phyloP scores from a whole-genome alignment of 2,113 vertebrate species.

The Serinus canaria region DNA sequence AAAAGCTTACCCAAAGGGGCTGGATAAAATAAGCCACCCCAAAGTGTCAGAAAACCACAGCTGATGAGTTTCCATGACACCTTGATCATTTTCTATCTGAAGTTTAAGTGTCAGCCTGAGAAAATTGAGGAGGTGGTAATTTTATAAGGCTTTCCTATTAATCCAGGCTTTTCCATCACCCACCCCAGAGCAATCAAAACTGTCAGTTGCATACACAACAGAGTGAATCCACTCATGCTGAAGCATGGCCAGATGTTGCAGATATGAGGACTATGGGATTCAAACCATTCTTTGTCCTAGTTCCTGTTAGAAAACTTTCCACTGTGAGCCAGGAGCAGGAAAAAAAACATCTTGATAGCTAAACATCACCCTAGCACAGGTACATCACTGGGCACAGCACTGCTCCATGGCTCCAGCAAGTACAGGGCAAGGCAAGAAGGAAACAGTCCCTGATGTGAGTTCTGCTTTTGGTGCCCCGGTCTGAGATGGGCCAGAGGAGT shows the following conservation, averaged over 20 bases:
- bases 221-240: neutral
- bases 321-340: neutral
- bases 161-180: neutral
- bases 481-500: neutral
- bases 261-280: neutral
- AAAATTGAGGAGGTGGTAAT: neutral
- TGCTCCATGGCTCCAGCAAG: neutral
- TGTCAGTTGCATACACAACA: neutral
- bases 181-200: neutral
- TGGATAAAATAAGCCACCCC: neutral
- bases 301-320: neutral
- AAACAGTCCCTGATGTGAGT: neutral
- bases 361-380: neutral
- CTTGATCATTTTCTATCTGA: neutral
- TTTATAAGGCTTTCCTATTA: neutral
- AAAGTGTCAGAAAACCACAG: neutral
- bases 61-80: neutral
- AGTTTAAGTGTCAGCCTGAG: neutral
- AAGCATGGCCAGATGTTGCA: neutral
- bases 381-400: neutral
- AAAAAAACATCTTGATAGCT: neutral
- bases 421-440: neutral
- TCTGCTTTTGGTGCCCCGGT: neutral
- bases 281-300: neutral
- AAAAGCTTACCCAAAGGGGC: constrained; percentile 5